phyloP scores from a whole-genome alignment of 2,797 vertebrate genomes.

The Linurgus olivaceus region DNA sequence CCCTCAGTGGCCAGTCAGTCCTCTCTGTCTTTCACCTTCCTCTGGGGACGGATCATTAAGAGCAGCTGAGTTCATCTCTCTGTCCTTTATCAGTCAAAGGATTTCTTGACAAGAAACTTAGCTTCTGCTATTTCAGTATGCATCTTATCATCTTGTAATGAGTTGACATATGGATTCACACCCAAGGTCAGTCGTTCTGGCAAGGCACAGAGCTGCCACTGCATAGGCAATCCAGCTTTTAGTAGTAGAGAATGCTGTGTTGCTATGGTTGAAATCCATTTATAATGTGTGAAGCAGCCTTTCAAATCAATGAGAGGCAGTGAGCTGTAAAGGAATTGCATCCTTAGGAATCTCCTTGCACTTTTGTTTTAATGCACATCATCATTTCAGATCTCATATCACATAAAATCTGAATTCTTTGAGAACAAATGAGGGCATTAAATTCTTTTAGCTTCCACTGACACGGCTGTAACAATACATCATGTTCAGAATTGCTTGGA shows the following conservation, averaged over 20 bases:
- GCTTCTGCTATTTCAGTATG: background rate
- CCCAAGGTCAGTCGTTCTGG: background rate
- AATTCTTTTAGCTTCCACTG: constrained; percentile 29
- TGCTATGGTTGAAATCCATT: background rate
- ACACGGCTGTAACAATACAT: background rate
- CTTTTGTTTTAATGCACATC: constrained; percentile 11
- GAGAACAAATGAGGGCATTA: constrained; percentile 9
- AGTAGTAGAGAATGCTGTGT: background rate
- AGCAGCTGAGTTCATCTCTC: background rate
- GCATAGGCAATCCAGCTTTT: background rate
- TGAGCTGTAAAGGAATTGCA: constrained; percentile 18
- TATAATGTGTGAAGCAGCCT: constrained; percentile 8
- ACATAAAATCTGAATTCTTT: constrained; percentile 27
- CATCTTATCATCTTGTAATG: background rate
- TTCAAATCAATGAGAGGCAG: constrained; percentile 29
- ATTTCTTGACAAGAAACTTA: background rate
- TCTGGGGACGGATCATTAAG: background rate
- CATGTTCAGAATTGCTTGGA: background rate
- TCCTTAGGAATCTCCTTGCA: constrained; percentile 25
- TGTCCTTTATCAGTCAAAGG: background rate
- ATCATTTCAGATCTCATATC: constrained; percentile 31
- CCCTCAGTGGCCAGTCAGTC: background rate
- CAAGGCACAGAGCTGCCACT: background rate
- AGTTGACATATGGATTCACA: background rate
- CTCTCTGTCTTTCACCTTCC: background rate